Evolutionary conservation across 2,888 invertebrate genomes (phyloP), one percentile per base, ranked within the genome.

Genomic region (Oligia latruncula): DNA sequence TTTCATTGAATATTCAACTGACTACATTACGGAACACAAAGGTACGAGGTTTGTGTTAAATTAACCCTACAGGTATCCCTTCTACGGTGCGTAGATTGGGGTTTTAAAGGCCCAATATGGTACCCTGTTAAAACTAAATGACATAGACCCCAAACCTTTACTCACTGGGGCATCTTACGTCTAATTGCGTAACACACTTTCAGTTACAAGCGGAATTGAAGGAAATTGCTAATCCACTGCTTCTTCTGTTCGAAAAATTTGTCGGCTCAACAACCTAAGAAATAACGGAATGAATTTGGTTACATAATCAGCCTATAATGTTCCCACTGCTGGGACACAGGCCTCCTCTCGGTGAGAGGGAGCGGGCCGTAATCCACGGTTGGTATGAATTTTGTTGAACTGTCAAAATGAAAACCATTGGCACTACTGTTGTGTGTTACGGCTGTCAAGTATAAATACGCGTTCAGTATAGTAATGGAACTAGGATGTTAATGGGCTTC

Each of bases 121-220:
- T 4, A 70, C 62, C 64, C 35, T 79, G n/a, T 29, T 52, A 29
- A 78, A 65, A 79, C 79, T 29, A n/a, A 55, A 71, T 71, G 3
- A 55, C 55, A 55, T 23, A 52, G 43, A 55, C n/a, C 20, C 13
- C 9, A 20, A 71, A 43, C 52, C 20, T n/a, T 4, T n/a, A 64
- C 17, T 43, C 43, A 17, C 20, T 73, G 29, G 73, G 17, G 23
- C 52, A 20, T 68, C 23, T 23, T 2, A 15, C 49, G 35, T 78
- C 11, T 35, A 23, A 23, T 9, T 9, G 23, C 4, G 9, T 3
- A 23, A 58, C 2, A 58, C 9, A 3, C 23, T 58, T 23, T 23
- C 58, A 9, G 23, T 20, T 6, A 55, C 8, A 20, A 20, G 23
- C 58, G 23, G 23, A 58, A 58, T 58, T 23, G 58, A 58, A 23